A percentile compares a stretch with the other conserved stretches of the same genome.
Conservation (phyloP, 2,797 vertebrate species). For the Sebastes kiyomatsui region DNA sequence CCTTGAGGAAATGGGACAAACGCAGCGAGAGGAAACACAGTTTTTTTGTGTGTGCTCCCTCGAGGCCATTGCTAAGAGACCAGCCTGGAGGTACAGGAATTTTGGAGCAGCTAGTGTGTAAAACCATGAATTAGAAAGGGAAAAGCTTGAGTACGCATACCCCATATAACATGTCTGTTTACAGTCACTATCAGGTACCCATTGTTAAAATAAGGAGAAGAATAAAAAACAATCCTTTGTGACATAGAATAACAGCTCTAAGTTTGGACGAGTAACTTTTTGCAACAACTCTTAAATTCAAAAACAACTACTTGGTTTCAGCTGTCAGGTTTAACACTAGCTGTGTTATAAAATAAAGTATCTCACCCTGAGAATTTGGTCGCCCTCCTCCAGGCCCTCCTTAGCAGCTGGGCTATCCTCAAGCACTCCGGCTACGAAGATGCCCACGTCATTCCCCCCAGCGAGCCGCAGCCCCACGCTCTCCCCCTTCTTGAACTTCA, state of each 20-base stretch:
- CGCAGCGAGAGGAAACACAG: constrained; percentile 59
- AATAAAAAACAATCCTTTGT: background rate
- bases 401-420: constrained; percentile 98
- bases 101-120: constrained; percentile 57
- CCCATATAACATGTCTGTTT: constrained; percentile 50
- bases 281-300: background rate
- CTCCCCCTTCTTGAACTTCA: constrained; percentile 99
- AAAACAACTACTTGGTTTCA: background rate
- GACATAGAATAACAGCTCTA: background rate
- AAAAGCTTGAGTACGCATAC: constrained; percentile 42
- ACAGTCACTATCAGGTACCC: constrained; percentile 30
- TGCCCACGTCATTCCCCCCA: constrained; percentile 98
- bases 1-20: constrained; percentile 61
- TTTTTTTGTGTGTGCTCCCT: constrained; percentile 49
- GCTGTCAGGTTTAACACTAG: background rate
- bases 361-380: constrained; percentile 99
- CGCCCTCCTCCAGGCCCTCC: constrained; percentile 98
- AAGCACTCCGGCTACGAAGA: constrained; percentile 97
- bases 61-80: constrained; percentile 68
- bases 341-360: constrained; percentile 19
- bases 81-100: constrained; percentile 63
- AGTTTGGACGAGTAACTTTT: background rate
- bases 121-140: constrained; percentile 54
- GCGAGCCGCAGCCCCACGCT: constrained; percentile 97
- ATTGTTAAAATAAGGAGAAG: constrained; percentile 26